phyloP scores from a whole-genome alignment of 2,797 vertebrate species.

The Hozukius guyotensis region DNA sequence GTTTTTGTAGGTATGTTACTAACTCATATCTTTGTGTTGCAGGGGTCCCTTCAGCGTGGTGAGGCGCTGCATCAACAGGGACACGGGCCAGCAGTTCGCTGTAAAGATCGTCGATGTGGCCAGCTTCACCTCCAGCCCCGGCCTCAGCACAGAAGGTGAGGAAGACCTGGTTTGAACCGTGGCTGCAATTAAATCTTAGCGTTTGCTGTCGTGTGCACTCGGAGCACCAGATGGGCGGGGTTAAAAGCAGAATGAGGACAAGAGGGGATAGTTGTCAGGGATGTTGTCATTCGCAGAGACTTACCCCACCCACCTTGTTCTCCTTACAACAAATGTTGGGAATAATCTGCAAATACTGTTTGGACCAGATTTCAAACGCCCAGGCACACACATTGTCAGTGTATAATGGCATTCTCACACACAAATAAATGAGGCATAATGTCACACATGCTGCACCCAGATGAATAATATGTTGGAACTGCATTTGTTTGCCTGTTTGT shows the following conservation, averaged over 20 bases:
- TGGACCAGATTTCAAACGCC: conserved; percentile 18
- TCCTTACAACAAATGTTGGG: conserved; percentile 21
- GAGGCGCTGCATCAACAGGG: conserved; percentile 98
- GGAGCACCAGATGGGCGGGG: conserved; percentile 33
- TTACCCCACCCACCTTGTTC: not conserved
- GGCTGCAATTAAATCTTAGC: not conserved
- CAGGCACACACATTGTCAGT: not conserved
- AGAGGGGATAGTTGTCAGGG: not conserved
- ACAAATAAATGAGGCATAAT: conserved; percentile 19
- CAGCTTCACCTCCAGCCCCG: conserved; percentile 99
- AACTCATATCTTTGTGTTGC: conserved; percentile 53
- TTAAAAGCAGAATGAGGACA: conserved; percentile 21
- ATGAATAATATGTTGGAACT: conserved; percentile 14
- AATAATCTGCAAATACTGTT: conserved; percentile 19
- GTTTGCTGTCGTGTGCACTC: not conserved
- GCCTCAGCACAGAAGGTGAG: conserved; percentile 99
- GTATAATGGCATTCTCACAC: not conserved
- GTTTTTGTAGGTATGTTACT: conserved; percentile 5
- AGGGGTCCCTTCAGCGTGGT: conserved; percentile 99
- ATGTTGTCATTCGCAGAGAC: conserved; percentile 6
- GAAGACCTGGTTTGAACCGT: not conserved
- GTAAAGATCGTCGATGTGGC: conserved; percentile 99
- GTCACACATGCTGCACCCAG: conserved; percentile 14
- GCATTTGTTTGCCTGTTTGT: not conserved
- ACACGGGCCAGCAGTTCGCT: conserved; percentile 98